Conservation (phyloP, 2,888 invertebrate species). For the Campoplex capitator region DNA sequence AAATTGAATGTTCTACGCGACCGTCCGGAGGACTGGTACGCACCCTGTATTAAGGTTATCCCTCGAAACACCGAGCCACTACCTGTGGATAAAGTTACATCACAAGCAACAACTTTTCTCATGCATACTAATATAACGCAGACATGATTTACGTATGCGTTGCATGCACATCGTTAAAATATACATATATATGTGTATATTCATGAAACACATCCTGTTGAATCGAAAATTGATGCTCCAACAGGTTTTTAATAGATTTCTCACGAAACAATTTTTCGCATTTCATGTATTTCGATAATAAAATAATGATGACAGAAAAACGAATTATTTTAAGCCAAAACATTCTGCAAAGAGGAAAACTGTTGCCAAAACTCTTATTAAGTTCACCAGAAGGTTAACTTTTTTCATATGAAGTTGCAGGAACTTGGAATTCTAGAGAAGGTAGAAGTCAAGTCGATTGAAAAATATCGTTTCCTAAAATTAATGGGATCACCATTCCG, state of each 20-base stretch:
- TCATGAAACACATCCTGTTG: neutral
- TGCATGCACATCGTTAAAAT: neutral
- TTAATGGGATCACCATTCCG: neutral
- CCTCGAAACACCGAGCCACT: neutral
- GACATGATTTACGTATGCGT: slow-evolving; percentile 11
- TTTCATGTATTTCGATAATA: neutral
- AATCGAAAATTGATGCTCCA: neutral
- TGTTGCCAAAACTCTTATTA: neutral
- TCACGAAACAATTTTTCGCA: neutral
- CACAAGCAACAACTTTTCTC: slow-evolving; percentile 74
- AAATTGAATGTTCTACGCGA: slow-evolving; percentile 18
- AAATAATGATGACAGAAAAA: neutral
- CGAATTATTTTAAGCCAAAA: neutral
- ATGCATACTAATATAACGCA: slow-evolving; percentile 75
- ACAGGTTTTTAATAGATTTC: neutral
- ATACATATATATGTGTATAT: no score
- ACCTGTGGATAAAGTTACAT: slow-evolving; percentile 32
- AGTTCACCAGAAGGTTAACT: neutral
- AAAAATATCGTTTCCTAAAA: neutral
- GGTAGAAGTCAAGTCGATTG: neutral
- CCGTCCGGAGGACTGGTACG: neutral
- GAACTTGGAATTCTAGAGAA: neutral
- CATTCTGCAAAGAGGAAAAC: neutral
- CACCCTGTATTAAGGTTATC: slow-evolving; percentile 4
- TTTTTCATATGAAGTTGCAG: neutral